Conservation (phyloP, 1,140 invertebrate genomes). For the Macrobrachium nipponense region DNA sequence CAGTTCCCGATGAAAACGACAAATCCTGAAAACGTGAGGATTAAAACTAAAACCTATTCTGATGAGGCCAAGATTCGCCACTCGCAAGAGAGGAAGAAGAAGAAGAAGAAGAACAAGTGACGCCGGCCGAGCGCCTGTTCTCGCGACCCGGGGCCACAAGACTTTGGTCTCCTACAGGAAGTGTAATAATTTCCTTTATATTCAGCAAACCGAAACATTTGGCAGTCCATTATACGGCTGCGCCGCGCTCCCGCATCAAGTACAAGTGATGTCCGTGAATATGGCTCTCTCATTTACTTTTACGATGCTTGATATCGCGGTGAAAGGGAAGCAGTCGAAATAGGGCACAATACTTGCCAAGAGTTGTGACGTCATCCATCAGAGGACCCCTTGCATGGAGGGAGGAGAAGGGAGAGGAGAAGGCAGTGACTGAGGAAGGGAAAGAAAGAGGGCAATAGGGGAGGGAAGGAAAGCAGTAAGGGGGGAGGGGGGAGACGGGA, state of each 20-base stretch:
- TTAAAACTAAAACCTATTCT: too few species aligned
- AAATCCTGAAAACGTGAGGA: too few species aligned
- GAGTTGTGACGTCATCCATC: constrained; percentile 47
- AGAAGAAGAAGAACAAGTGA: too few species aligned
- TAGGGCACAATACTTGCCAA: constrained; percentile 44
- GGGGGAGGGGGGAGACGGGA: neutral
- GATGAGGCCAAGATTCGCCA: too few species aligned
- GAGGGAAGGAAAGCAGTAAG: too few species aligned
- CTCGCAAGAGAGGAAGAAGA: too few species aligned
- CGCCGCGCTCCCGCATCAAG: constrained; percentile 47
- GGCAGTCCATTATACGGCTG: constrained; percentile 48
- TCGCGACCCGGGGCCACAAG: constrained; percentile 8
- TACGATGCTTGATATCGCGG: constrained; percentile 59
- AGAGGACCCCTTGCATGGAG: constrained; percentile 6
- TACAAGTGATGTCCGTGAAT: constrained; percentile 52
- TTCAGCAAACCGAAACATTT: constrained; percentile 54
- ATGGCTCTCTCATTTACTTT: constrained; percentile 60
- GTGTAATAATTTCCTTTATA: constrained; percentile 55
- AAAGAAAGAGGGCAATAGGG: too few species aligned
- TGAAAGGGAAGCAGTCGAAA: constrained; percentile 15
- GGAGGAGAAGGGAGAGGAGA: too few species aligned
- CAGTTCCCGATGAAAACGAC: too few species aligned
- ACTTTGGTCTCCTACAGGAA: constrained; percentile 37
- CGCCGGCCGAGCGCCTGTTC: neutral
- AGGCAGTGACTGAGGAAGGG: too few species aligned